Evolutionary conservation across 1,140 invertebrate species (phyloP).

Genomic region (Psix sp.): DNA sequence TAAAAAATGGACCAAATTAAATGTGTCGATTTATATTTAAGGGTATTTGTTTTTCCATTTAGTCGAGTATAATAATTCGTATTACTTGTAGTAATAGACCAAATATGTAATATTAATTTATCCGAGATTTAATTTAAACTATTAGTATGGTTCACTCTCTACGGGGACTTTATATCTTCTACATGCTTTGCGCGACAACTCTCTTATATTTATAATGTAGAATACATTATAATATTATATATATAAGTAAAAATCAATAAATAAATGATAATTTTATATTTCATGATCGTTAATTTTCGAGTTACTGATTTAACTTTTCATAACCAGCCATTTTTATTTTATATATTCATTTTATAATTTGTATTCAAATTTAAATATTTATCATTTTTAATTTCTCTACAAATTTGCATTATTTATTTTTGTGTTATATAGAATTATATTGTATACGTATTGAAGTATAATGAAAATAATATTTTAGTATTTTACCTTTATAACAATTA

Average conservation of each 20-base stretch:
- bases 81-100: constrained; percentile 24
- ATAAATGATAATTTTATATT: constrained; percentile 26
- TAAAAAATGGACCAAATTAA: no score
- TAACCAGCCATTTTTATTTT: background rate
- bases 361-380: no score
- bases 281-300: constrained; percentile 9
- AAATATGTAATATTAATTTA: constrained; percentile 26
- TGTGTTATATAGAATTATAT: no score
- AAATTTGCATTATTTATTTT: no score
- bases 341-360: no score
- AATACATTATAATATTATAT: constrained; percentile 16
- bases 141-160: constrained; percentile 2
- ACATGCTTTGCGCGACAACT: constrained; percentile 11
- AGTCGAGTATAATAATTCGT: constrained; percentile 11
- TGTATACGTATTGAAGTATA: no score
- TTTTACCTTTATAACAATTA: no score
- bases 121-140: constrained; percentile 19
- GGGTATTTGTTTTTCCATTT: constrained; percentile 11
- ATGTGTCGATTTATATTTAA: constrained; percentile 7
- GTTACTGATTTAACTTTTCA: background rate
- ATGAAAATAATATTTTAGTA: no score
- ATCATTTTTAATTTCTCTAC: no score
- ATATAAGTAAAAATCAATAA: constrained; percentile 3
- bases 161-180: background rate
- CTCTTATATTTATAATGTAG: constrained; percentile 22